phyloP scores from a whole-genome alignment of 2,113 vertebrate genomes.

The Stictonetta naevosa region DNA sequence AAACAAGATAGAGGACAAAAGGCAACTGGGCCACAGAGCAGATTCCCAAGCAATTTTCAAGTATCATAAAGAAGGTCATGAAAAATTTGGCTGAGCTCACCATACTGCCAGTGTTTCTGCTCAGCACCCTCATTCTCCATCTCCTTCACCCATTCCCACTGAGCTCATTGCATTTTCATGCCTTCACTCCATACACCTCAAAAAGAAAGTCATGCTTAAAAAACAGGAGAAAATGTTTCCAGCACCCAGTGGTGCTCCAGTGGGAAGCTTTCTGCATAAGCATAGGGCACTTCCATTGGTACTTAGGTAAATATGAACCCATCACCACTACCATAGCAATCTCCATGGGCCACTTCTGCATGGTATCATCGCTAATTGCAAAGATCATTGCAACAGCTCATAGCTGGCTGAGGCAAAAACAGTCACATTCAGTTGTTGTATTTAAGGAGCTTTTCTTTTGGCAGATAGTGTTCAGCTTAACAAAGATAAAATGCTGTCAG shows the following conservation, averaged over 20 bases:
- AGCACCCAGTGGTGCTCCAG: background rate
- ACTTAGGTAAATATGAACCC: background rate
- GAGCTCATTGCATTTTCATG: background rate
- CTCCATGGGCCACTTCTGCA: background rate
- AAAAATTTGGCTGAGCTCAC: background rate
- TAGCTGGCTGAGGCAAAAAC: background rate
- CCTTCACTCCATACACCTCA: background rate
- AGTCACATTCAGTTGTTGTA: background rate
- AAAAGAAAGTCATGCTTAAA: background rate
- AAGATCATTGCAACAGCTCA: background rate
- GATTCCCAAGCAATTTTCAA: background rate
- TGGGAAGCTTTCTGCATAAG: background rate
- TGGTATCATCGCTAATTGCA: background rate
- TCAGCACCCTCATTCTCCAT: background rate
- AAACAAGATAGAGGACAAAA: background rate
- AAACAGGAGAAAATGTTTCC: background rate
- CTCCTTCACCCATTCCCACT: background rate
- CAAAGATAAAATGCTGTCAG: constrained; percentile 14
- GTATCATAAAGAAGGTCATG: background rate
- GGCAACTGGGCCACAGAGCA: background rate
- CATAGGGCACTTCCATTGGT: background rate
- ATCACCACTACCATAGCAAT: background rate
- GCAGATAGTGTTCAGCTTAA: background rate
- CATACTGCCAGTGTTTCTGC: rapidly evolving
- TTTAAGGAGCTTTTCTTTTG: background rate